A percentile compares a stretch with the other conserved stretches of the same genome.
Evolutionary conservation across 2,113 vertebrate species (phyloP).

Genomic region (Recurvirostra avosetta): DNA sequence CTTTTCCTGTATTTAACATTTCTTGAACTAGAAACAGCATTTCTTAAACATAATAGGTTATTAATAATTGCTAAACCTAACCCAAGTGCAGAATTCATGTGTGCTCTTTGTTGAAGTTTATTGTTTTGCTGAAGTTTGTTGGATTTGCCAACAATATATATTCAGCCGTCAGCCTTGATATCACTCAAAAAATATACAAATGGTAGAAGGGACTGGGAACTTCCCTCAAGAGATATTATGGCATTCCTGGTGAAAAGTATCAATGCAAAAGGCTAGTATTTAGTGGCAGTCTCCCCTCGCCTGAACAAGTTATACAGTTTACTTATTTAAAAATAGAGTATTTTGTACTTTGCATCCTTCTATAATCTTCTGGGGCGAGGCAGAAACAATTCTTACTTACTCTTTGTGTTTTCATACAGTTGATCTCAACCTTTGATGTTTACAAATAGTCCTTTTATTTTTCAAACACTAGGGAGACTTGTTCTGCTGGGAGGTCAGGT

Average conservation of each 20-base stretch:
- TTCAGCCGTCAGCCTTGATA: neutral
- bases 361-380: neutral
- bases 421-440: neutral
- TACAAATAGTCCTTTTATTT: neutral
- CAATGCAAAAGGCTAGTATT: neutral
- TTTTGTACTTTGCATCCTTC: neutral
- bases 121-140: slow-evolving; percentile 15
- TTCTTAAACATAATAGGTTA: slow-evolving; percentile 12
- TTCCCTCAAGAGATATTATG: neutral
- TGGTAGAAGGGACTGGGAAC: neutral
- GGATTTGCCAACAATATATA: neutral
- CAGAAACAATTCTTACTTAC: neutral
- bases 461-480: neutral
- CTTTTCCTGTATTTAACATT: slow-evolving; percentile 11
- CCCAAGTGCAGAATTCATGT: neutral
- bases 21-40: slow-evolving; percentile 46
- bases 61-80: slow-evolving; percentile 41
- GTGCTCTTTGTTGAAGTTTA: neutral
- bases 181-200: neutral
- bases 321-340: neutral
- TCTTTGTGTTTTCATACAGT: neutral
- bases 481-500: neutral
- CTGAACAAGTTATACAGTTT: neutral
- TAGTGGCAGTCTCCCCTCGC: neutral
- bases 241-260: neutral